Conservation (phyloP, 2,797 vertebrate species). For the Pseudotriccus pelzelni region DNA sequence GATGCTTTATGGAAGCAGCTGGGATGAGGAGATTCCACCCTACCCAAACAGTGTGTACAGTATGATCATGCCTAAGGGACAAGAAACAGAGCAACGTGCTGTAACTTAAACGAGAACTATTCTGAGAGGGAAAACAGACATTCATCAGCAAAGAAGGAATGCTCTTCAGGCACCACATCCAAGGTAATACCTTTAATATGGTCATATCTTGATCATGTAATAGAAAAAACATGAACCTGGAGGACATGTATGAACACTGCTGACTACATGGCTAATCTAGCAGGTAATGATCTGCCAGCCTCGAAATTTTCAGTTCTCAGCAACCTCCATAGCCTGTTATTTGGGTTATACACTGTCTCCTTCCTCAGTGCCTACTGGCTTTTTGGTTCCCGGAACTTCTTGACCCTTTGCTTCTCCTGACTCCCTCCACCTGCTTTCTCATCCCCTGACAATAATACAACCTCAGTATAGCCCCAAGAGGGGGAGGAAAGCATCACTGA, state of each 20-base stretch:
- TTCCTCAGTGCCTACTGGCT: background rate
- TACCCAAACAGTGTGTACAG: accelerated
- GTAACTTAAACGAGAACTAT: background rate
- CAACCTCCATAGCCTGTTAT: background rate
- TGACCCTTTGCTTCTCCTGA: background rate
- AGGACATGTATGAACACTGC: background rate
- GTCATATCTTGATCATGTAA: background rate
- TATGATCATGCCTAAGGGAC: background rate
- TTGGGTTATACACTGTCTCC: background rate
- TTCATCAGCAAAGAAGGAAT: background rate
- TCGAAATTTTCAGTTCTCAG: background rate
- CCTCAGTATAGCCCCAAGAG: background rate
- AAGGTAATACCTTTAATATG: background rate
- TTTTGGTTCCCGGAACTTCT: background rate
- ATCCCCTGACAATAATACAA: background rate
- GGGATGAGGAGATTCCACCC: background rate
- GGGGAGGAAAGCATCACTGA: constrained; percentile 30
- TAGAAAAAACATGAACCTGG: background rate
- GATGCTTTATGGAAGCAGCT: background rate
- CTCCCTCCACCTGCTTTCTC: background rate
- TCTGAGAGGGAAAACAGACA: background rate
- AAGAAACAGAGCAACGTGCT: background rate
- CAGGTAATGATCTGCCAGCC: background rate
- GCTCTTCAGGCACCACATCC: background rate
- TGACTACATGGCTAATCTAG: background rate